These are phyloP conservation scores for Mus spicilegus DNA, from an alignment of 2,113 vertebrate species.

Conservation along the genomic window DNA sequence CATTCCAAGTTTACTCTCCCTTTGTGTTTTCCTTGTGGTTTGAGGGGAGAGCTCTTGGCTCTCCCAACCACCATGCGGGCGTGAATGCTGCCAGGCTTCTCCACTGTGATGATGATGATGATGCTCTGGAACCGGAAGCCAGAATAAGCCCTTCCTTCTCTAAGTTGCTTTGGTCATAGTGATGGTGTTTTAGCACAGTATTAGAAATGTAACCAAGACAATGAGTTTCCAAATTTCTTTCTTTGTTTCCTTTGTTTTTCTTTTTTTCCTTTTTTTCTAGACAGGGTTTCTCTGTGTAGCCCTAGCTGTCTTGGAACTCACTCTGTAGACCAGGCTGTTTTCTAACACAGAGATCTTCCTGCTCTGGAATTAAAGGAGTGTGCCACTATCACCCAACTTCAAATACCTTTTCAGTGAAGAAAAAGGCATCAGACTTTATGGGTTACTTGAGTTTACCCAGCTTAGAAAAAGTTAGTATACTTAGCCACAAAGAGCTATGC, in stretches of 20 bases:
- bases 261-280: not conserved
- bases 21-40: not conserved
- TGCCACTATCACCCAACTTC: not conserved
- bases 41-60: not conserved
- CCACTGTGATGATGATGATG: not conserved
- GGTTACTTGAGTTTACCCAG: not conserved
- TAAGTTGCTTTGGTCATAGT: not conserved
- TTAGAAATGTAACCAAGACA: not conserved
- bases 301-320: not conserved
- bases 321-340: not conserved
- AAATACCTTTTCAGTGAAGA: not conserved
- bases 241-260: fast-evolving
- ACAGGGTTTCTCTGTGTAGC: not conserved
- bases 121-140: not conserved
- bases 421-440: conserved; percentile 40
- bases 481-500: not conserved
- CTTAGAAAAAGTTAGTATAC: conserved; percentile 24
- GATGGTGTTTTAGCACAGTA: not conserved
- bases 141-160: not conserved
- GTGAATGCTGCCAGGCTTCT: not conserved
- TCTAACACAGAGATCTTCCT: not conserved
- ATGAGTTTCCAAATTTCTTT: not conserved
- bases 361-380: not conserved
- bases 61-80: not conserved
- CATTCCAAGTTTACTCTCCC: not conserved